Conservation (phyloP, 1,140 invertebrate genomes). For the Archegozetes longisetosus region DNA sequence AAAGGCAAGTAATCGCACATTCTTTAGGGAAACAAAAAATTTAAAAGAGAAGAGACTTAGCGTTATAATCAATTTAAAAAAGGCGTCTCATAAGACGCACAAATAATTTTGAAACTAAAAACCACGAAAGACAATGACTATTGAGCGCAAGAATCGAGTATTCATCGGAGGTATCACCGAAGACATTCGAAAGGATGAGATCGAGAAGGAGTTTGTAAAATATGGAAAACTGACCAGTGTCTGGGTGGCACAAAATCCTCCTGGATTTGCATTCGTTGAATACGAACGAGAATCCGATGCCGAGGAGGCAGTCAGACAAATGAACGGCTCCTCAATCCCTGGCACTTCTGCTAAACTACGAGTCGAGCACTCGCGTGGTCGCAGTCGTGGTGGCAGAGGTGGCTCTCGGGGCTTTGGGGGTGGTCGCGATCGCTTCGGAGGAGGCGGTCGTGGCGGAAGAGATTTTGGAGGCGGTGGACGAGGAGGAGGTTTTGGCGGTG, state of each 20-base stretch:
- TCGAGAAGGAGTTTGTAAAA: slow-evolving; percentile 36
- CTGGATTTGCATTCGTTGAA: slow-evolving; percentile 43
- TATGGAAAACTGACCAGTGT: slow-evolving; percentile 39
- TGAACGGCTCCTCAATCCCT: slow-evolving; percentile 32
- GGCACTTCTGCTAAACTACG: slow-evolving; percentile 19
- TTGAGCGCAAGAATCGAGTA: slow-evolving; percentile 17
- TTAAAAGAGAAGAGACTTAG: too few species aligned
- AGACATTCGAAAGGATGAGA: slow-evolving; percentile 22
- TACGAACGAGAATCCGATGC: slow-evolving; percentile 42
- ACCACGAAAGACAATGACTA: too few species aligned
- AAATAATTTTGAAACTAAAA: too few species aligned
- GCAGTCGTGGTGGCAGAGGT: slow-evolving; percentile 16
- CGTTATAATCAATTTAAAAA: too few species aligned
- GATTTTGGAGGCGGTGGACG: slow-evolving; percentile 14
- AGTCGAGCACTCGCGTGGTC: slow-evolving; percentile 22
- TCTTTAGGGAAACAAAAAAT: too few species aligned
- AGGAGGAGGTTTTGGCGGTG: slow-evolving; percentile 17
- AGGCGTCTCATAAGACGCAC: too few species aligned
- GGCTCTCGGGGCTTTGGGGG: slow-evolving; percentile 5
- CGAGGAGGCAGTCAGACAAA: slow-evolving; percentile 35
- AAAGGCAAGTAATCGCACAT: too few species aligned
- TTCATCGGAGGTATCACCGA: slow-evolving; percentile 24
- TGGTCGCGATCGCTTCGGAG: slow-evolving; percentile 12
- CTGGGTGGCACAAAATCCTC: slow-evolving; percentile 43
- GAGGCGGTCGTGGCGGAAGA: slow-evolving; percentile 12